Base-by-base conservation (phyloP, 2,888 invertebrate species). In the Tineola bisselliella region DNA sequence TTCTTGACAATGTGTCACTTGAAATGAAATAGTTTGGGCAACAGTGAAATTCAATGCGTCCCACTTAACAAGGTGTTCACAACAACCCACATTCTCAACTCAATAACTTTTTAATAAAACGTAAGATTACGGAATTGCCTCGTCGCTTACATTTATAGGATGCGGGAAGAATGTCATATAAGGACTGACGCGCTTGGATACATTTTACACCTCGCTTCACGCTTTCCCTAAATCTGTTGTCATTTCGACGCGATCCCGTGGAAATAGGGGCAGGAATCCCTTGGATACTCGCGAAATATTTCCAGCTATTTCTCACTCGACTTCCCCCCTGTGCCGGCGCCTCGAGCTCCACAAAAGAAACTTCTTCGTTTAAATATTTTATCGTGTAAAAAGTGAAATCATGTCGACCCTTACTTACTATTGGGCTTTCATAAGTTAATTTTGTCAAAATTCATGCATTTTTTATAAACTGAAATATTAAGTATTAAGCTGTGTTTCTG, bases 181-280 rank as follows among this genome's bases (percentile, higher is more conserved):
- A 77, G 72, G 75, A 74, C 78, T 70, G 68, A 71, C 79, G 71
- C 81, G 81, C 80, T 76, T 72, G 81, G 79, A 78, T 84, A 84
- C 81, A 82, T 87, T 84, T 86, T 76, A 86, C 86, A 84, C 79
- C 77, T 82, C 84, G 83, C 79, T 84, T 78, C 75, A 71, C 83
- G 81, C 83, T 82, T 83, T 81, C 77, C 83, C 81, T 80, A 83
- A 84, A 84, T 84, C 84, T 84, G 83, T 84, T 84, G 86, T 86
- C 84, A 84, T 84, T 84, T 82, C 68, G 80, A 70, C 71, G 73
- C 79, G 79, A 84, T 83, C 83, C 81, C 78, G 73, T 73, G 73
- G 76, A 81, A 82, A 81, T 81, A 77, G 79, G 83, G 81, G 70
- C 76, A 75, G 67, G 76, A 77, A 81, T 81, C 82, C 79, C 74